Conservation (phyloP, 1,140 invertebrate species). For the Ceratosolen fusciceps region DNA sequence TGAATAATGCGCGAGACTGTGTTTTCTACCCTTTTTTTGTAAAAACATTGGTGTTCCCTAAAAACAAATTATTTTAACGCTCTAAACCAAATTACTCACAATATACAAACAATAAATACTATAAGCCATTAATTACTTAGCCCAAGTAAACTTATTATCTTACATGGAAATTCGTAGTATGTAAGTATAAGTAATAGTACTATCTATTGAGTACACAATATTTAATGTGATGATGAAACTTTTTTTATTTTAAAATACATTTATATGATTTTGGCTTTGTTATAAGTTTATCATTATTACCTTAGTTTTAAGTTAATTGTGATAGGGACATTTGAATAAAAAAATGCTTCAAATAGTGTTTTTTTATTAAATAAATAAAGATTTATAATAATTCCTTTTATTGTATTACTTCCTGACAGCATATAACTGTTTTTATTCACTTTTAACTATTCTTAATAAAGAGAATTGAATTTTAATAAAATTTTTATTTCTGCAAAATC, state of each 20-base stretch:
- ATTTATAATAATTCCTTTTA: no score
- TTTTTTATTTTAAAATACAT: slow-evolving; percentile 45
- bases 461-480: no score
- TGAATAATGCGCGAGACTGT: no score
- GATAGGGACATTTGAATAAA: slow-evolving; percentile 52
- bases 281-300: slow-evolving; percentile 35
- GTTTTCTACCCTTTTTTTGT: no score
- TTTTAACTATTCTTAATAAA: no score
- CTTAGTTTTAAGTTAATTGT: slow-evolving; percentile 55
- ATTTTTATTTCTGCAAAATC: no score
- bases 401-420: no score
- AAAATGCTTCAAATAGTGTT: no score
- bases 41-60: no score
- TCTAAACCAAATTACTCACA: background rate
- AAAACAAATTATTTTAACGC: background rate
- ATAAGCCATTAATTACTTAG: background rate
- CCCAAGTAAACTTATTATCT: background rate
- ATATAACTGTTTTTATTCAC: no score
- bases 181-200: slow-evolving; percentile 9
- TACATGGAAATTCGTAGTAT: slow-evolving; percentile 1
- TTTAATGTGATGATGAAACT: slow-evolving; percentile 24
- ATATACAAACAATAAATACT: background rate
- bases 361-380: no score
- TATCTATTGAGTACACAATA: slow-evolving; percentile 13
- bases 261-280: slow-evolving; percentile 32